phyloP scores from a whole-genome alignment of 1,140 invertebrate genomes.

The Dendroctonus ponderosae region DNA sequence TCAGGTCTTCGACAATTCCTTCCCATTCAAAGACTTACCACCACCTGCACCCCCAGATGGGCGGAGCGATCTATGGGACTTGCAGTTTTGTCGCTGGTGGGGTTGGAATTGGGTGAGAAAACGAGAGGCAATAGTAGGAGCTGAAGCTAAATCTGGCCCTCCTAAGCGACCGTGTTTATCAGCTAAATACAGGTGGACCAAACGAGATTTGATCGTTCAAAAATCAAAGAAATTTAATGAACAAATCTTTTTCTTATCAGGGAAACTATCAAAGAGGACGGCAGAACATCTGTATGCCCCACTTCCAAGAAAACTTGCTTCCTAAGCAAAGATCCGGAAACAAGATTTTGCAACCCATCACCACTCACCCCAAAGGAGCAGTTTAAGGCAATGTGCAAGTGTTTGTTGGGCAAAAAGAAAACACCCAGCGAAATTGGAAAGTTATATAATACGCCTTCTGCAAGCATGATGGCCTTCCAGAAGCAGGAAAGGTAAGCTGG shows the following conservation, averaged over 20 bases:
- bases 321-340: not conserved
- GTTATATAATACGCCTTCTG: slow-evolving; percentile 18
- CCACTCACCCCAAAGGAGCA: slow-evolving; percentile 10
- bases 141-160: not conserved
- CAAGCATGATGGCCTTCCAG: slow-evolving; percentile 8
- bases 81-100: slow-evolving; percentile 37
- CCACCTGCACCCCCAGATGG: slow-evolving; percentile 16
- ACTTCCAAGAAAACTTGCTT: not conserved
- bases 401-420: slow-evolving; percentile 12
- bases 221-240: not conserved
- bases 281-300: not conserved
- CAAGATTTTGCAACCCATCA: no score
- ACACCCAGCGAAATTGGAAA: slow-evolving; percentile 7
- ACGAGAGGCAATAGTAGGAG: slow-evolving; percentile 7
- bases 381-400: slow-evolving; percentile 22
- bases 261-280: not conserved
- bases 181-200: not conserved
- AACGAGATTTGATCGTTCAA: not conserved
- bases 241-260: not conserved
- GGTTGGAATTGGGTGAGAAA: slow-evolving; percentile 36
- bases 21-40: slow-evolving; percentile 9
- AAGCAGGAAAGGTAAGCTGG: not conserved
- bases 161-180: not conserved
- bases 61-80: slow-evolving; percentile 26
- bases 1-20: slow-evolving; percentile 6